Conservation (phyloP, 2,113 vertebrate species). For the Tyto alba region DNA sequence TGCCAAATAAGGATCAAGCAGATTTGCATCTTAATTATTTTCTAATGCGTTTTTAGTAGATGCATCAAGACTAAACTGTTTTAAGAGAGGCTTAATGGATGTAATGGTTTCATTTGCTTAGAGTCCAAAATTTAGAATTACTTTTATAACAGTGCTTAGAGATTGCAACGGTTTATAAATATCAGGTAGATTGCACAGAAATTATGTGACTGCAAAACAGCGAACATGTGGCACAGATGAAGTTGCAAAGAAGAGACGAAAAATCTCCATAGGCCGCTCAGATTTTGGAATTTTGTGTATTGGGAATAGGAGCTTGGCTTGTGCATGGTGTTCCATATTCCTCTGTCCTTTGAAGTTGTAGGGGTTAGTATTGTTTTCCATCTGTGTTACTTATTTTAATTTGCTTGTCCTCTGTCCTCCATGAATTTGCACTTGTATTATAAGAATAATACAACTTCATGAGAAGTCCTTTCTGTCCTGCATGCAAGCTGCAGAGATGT, state of each 20-base stretch:
- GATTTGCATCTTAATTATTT: not conserved
- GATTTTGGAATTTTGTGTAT: not conserved
- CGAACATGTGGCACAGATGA: not conserved
- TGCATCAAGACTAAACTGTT: not conserved
- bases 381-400: not conserved
- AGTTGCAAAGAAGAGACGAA: not conserved
- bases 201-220: not conserved
- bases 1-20: conserved; percentile 1
- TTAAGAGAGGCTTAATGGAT: not conserved
- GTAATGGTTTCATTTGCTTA: not conserved
- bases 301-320: not conserved
- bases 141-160: not conserved
- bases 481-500: not conserved
- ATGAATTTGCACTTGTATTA: not conserved
- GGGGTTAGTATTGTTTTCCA: not conserved
- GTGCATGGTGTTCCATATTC: not conserved
- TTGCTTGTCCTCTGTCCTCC: not conserved
- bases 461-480: not conserved
- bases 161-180: not conserved
- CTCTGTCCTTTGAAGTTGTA: not conserved
- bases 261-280: not conserved
- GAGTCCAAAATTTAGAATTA: not conserved
- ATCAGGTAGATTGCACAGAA: not conserved
- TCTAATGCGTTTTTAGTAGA: conserved; percentile 6
- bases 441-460: not conserved